phyloP scores from a whole-genome alignment of 64 coral and sea anemone genomes.

The Pocillopora damicornis region DNA sequence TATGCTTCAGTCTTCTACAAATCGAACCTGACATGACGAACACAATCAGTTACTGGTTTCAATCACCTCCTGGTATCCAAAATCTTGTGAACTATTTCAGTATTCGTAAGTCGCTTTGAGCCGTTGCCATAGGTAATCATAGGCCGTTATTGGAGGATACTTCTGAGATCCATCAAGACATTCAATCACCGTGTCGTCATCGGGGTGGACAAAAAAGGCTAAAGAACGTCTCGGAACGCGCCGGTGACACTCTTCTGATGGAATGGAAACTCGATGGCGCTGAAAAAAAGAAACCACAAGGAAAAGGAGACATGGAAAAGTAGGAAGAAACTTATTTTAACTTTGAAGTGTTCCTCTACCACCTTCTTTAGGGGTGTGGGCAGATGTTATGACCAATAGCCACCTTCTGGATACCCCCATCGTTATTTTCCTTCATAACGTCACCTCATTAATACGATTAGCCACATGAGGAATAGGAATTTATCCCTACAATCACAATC shows the following conservation, averaged over 20 bases:
- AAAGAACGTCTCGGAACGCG: conserved; percentile 49
- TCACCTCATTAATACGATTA: too few species aligned
- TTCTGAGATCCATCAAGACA: conserved; percentile 80
- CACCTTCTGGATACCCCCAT: too few species aligned
- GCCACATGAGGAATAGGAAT: too few species aligned
- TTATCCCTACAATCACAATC: too few species aligned
- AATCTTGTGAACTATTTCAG: background rate
- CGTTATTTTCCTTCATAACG: too few species aligned
- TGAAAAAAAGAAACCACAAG: background rate
- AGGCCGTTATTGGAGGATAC: conserved; percentile 59
- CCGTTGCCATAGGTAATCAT: conserved; percentile 61
- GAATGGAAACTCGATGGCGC: conserved; percentile 84
- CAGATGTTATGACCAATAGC: too few species aligned
- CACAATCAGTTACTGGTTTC: too few species aligned
- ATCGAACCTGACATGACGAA: too few species aligned
- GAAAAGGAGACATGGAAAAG: too few species aligned
- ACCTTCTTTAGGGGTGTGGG: too few species aligned
- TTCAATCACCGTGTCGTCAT: conserved; percentile 63
- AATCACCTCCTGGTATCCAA: background rate
- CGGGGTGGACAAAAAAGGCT: conserved; percentile 83
- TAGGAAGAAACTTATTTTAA: background rate
- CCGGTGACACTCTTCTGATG: conserved; percentile 56
- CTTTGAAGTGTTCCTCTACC: background rate
- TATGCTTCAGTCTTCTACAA: too few species aligned
- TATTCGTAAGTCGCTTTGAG: conserved; percentile 62